A percentile compares a stretch with the other conserved stretches of the same genome.
These are phyloP conservation scores for Leptura quadrifasciata DNA, from an alignment of 2,888 invertebrate genomes.

Conservation along the genomic window DNA sequence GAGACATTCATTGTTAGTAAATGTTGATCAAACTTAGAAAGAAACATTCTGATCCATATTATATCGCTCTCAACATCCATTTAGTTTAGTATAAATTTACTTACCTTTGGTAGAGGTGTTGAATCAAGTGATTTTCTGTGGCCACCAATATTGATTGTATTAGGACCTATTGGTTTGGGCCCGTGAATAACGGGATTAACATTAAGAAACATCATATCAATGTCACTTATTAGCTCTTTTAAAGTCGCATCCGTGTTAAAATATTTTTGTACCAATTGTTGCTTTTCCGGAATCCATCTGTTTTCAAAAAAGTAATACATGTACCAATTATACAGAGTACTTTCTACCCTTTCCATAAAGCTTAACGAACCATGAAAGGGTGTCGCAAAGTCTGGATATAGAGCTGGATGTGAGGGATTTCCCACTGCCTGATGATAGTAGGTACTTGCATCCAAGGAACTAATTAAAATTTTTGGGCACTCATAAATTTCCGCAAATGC, in stretches of 20 bases:
- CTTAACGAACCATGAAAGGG: too few species aligned
- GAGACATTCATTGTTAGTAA: too few species aligned
- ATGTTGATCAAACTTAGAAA: too few species aligned
- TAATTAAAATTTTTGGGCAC: too few species aligned
- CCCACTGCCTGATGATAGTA: too few species aligned
- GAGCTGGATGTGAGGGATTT: too few species aligned
- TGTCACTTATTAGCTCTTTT: neutral
- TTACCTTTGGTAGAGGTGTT: neutral
- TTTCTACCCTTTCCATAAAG: too few species aligned
- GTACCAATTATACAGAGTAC: neutral
- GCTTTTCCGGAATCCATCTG: neutral
- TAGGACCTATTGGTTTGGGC: neutral
- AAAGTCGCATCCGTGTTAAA: neutral
- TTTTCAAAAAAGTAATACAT: neutral
- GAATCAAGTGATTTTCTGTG: neutral
- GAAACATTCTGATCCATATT: too few species aligned
- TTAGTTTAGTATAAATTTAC: neutral
- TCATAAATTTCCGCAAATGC: slow-evolving; percentile 48
- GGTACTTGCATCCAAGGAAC: too few species aligned
- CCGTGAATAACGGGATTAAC: slow-evolving; percentile 12
- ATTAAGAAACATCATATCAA: slow-evolving; percentile 20
- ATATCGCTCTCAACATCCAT: too few species aligned
- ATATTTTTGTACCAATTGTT: neutral
- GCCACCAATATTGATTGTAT: slow-evolving; percentile 18
- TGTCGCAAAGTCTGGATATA: too few species aligned